These are phyloP conservation scores for Isurus oxyrinchus DNA, from an alignment of 2,113 vertebrate species.

Conservation along the genomic window DNA sequence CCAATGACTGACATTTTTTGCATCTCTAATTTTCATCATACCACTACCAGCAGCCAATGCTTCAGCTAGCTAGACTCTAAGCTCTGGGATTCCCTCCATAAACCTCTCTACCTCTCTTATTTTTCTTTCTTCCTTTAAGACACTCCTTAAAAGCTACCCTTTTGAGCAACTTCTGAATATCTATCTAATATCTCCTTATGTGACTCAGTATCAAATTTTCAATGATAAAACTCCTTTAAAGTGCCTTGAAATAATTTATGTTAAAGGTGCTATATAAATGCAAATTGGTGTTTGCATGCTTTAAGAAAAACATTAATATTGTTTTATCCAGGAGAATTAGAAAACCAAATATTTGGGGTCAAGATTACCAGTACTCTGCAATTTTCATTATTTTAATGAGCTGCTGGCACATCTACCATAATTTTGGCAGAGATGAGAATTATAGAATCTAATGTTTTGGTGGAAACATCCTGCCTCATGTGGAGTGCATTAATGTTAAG, in stretches of 20 bases:
- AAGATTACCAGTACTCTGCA: background rate
- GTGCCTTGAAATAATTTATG: background rate
- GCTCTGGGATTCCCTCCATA: background rate
- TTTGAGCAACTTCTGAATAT: background rate
- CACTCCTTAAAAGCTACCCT: background rate
- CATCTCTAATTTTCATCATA: background rate
- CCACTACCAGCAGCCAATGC: background rate
- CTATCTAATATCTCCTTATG: background rate
- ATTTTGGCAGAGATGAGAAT: background rate
- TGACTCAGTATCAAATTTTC: background rate
- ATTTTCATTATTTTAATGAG: background rate
- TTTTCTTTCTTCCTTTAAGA: background rate
- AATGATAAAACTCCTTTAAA: background rate
- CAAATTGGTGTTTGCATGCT: background rate
- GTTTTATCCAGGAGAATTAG: background rate
- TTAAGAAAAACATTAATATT: background rate
- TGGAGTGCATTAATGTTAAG: background rate
- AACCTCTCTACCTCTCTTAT: background rate
- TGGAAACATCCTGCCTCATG: slow-evolving; percentile 6
- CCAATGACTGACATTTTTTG: background rate
- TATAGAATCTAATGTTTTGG: background rate
- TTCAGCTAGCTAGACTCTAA: background rate
- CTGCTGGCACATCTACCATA: background rate
- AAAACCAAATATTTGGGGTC: background rate
- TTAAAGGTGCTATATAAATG: background rate